Percentiles rank a stretch among this genome's conserved stretches.
Evolutionary conservation across 2,888 invertebrate genomes (phyloP).

Genomic region (Trissolcus japonicus): DNA sequence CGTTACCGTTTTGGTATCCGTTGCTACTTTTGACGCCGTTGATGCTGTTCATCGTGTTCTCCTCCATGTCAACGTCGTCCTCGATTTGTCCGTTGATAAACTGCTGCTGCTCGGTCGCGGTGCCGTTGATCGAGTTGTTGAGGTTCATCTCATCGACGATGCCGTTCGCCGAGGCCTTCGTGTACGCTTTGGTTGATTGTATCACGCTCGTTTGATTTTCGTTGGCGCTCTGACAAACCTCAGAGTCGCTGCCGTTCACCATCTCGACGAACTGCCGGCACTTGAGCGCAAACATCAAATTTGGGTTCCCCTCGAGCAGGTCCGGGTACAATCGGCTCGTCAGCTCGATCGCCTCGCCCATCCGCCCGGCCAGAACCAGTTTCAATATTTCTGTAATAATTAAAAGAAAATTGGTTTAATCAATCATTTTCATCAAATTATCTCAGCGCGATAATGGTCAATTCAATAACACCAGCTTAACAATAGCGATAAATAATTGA

Average conservation of each 20-base stretch:
- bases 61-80: constrained; percentile 79
- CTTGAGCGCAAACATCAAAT: constrained; percentile 95
- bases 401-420: no score
- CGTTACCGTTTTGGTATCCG: constrained; percentile 81
- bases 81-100: constrained; percentile 72
- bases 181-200: constrained; percentile 83
- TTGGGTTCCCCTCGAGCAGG: constrained; percentile 92
- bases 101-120: constrained; percentile 71
- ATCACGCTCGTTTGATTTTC: constrained; percentile 86
- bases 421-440: no score
- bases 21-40: constrained; percentile 74
- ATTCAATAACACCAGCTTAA: no score
- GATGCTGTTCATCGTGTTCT: constrained; percentile 76
- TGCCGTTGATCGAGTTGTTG: constrained; percentile 77
- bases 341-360: constrained; percentile 96
- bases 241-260: constrained; percentile 94
- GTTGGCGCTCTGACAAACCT: constrained; percentile 76
- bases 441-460: no score
- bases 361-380: constrained; percentile 92
- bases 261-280: constrained; percentile 99
- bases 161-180: constrained; percentile 69
- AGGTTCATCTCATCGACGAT: constrained; percentile 79
- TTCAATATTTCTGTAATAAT: constrained; percentile 88
- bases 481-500: no score
- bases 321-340: constrained; percentile 94